Evolutionary conservation across 2,113 vertebrate genomes (phyloP).

Genomic region (Rhinopomastus cyanomelas): DNA sequence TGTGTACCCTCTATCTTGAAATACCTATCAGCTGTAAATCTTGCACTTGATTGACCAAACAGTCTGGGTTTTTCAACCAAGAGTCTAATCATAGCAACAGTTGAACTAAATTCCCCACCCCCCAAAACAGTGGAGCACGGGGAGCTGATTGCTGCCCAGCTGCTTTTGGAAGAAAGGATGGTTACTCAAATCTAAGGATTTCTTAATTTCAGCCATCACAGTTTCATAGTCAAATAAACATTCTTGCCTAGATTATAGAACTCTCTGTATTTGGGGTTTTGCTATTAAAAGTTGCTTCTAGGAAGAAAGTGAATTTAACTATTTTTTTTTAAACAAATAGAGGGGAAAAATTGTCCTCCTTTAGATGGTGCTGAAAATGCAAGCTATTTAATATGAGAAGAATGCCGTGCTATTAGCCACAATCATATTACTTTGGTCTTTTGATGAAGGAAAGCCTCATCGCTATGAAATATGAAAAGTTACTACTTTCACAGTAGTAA

Average conservation of each 20-base stretch:
- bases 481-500: conserved; percentile 28
- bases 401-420: conserved; percentile 37
- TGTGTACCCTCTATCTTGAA: neutral
- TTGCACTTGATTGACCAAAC: neutral
- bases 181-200: neutral
- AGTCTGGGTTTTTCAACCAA: neutral
- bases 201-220: neutral
- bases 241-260: neutral
- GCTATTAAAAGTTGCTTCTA: neutral
- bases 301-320: conserved; percentile 17
- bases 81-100: neutral
- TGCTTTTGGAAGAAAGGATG: neutral
- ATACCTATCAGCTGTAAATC: conserved; percentile 17
- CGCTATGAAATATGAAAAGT: conserved; percentile 53
- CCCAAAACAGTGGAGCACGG: rapidly evolving
- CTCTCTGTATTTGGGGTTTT: neutral
- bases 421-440: conserved; percentile 47
- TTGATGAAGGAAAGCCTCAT: conserved; percentile 37
- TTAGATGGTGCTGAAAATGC: conserved; percentile 13
- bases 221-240: neutral
- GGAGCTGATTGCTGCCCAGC: neutral
- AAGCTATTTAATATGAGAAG: conserved; percentile 30
- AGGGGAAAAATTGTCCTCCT: neutral
- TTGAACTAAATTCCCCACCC: neutral
- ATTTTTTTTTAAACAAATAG: conserved; percentile 8